Percentiles rank a stretch among this genome's conserved stretches.
Evolutionary conservation across 2,888 invertebrate genomes (phyloP).

Genomic region (Yponomeuta plumbellus): DNA sequence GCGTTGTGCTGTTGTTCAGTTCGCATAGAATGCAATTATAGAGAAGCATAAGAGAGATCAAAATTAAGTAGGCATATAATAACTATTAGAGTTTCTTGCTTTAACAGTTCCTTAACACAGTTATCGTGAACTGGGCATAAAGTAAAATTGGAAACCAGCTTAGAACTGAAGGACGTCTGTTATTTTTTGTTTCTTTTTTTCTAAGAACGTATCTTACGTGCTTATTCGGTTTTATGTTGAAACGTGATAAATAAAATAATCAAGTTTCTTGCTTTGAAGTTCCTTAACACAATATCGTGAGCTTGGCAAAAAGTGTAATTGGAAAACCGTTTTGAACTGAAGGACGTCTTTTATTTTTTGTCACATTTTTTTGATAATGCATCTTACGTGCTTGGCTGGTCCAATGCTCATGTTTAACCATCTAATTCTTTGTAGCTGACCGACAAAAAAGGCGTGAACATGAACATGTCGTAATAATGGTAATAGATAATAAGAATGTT

Average conservation of each 20-base stretch:
- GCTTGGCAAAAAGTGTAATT: too few species aligned
- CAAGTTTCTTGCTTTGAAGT: too few species aligned
- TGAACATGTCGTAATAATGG: constrained; percentile 8
- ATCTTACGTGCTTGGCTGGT: background rate
- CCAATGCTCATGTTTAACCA: background rate
- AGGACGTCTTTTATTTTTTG: background rate
- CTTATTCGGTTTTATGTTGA: background rate
- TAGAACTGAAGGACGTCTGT: background rate
- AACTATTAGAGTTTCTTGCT: background rate
- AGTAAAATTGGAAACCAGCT: background rate
- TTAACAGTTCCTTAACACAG: background rate
- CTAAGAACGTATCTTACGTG: background rate
- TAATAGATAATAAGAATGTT: constrained; percentile 23
- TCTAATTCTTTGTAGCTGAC: background rate
- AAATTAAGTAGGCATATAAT: background rate
- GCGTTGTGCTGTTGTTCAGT: background rate
- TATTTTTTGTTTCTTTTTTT: background rate
- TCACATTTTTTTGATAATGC: background rate
- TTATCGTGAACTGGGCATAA: too few species aligned
- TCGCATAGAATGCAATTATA: background rate
- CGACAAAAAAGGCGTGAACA: background rate
- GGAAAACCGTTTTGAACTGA: background rate
- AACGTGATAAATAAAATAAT: too few species aligned
- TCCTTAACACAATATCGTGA: too few species aligned
- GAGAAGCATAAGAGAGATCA: background rate